Percentiles rank a stretch among this genome's conserved stretches.
Evolutionary conservation across 2,888 invertebrate species (phyloP).

Genomic region (Achlya flavicornis): DNA sequence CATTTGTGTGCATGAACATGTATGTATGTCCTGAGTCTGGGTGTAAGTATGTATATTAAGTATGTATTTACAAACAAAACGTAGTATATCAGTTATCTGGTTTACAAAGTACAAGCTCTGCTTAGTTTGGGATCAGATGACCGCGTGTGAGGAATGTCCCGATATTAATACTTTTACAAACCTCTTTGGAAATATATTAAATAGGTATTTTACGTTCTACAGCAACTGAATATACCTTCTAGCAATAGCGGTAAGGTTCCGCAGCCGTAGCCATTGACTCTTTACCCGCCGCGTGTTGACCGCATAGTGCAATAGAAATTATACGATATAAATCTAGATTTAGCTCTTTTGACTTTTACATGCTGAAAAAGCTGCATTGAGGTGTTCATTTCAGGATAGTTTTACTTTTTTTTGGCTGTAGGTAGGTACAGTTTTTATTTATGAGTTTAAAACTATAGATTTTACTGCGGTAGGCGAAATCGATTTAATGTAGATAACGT

Average conservation of each 20-base stretch:
- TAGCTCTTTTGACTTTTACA: background rate
- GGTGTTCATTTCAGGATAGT: background rate
- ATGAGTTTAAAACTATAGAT: background rate
- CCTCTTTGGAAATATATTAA: too few species aligned
- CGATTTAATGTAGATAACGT: background rate
- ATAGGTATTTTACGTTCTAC: conserved; percentile 6
- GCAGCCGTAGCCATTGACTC: background rate
- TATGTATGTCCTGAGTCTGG: too few species aligned
- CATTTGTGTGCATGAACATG: too few species aligned
- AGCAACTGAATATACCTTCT: background rate
- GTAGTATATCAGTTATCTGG: too few species aligned
- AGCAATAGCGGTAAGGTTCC: background rate
- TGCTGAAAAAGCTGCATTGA: background rate
- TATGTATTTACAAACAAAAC: too few species aligned
- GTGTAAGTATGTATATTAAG: too few species aligned
- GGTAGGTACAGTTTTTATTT: background rate
- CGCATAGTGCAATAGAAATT: conserved; percentile 1
- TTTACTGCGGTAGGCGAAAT: background rate
- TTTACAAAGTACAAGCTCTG: too few species aligned
- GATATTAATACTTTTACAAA: too few species aligned
- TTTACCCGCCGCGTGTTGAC: background rate
- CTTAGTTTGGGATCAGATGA: too few species aligned
- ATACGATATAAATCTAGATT: background rate
- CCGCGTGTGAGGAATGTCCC: too few species aligned
- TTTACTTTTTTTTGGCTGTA: background rate